Evolutionary conservation across 1,140 invertebrate genomes (phyloP).

Genomic region (Drosophila subpulchrella): DNA sequence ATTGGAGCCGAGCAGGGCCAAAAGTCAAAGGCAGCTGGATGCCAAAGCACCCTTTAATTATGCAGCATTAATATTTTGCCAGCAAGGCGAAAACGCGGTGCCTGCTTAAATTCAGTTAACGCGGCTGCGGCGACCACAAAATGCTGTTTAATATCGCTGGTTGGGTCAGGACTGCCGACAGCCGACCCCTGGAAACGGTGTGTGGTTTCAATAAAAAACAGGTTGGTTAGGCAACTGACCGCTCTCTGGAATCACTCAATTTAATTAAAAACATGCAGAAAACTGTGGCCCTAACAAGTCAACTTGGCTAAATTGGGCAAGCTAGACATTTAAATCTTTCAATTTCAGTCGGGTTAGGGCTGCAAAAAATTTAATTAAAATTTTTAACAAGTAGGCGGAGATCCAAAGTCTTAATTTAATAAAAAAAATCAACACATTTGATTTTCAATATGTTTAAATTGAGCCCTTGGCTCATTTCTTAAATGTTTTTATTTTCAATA

Average conservation of each 20-base stretch:
- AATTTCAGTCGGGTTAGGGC: not conserved
- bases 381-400: not conserved
- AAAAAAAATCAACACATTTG: not conserved
- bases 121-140: constrained; percentile 49
- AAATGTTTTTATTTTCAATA: constrained; percentile 16
- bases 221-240: constrained; percentile 14
- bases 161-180: not conserved
- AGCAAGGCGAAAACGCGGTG: constrained; percentile 57
- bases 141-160: constrained; percentile 54
- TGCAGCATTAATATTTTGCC: constrained; percentile 74
- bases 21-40: constrained; percentile 32
- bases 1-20: constrained; percentile 5
- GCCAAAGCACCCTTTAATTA: constrained; percentile 55
- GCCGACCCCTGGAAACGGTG: constrained; percentile 26
- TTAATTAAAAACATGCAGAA: constrained; percentile 62
- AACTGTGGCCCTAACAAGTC: constrained; percentile 11
- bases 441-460: constrained; percentile 13
- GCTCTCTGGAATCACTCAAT: constrained; percentile 54
- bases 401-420: not conserved
- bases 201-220: constrained; percentile 52
- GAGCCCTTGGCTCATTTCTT: not conserved
- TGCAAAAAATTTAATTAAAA: constrained; percentile 30
- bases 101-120: constrained; percentile 66
- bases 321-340: constrained; percentile 4
- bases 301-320: constrained; percentile 7